phyloP scores from a whole-genome alignment of 2,888 invertebrate species.

The Rhaphigaster nebulosa region DNA sequence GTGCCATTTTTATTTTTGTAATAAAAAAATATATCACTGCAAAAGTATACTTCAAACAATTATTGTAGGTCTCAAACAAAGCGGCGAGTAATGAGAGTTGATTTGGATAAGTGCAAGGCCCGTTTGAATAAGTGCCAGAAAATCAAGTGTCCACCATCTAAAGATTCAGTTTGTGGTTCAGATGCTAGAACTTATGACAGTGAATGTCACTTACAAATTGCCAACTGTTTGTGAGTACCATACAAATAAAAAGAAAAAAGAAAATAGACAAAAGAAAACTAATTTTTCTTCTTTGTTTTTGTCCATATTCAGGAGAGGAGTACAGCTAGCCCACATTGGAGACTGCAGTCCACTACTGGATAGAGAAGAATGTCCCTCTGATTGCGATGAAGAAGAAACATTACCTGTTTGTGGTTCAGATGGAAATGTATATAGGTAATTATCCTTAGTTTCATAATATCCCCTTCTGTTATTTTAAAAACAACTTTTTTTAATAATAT shows the following conservation, averaged over 20 bases:
- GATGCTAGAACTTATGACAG: slow-evolving; percentile 89
- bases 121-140: slow-evolving; percentile 84
- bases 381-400: slow-evolving; percentile 72
- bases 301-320: slow-evolving; percentile 76
- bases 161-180: slow-evolving; percentile 85
- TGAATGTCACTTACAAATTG: slow-evolving; percentile 85
- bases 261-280: not conserved
- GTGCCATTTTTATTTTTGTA: not conserved
- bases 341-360: slow-evolving; percentile 83
- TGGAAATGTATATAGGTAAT: slow-evolving; percentile 86
- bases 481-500: too few relatives aligned
- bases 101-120: slow-evolving; percentile 84
- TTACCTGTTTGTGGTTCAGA: slow-evolving; percentile 91
- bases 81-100: slow-evolving; percentile 77
- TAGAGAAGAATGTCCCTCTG: slow-evolving; percentile 75
- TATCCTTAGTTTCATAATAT: not conserved
- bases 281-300: not conserved
- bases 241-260: not conserved
- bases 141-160: slow-evolving; percentile 70
- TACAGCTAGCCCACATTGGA: slow-evolving; percentile 90
- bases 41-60: not conserved
- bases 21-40: not conserved
- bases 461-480: too few relatives aligned
- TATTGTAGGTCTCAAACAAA: slow-evolving; percentile 69
- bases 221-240: slow-evolving; percentile 83